Evolutionary conservation across 2,888 invertebrate genomes (phyloP), one percentile per base, ranked within the genome.

Genomic region (Pantelozetes paolii): DNA sequence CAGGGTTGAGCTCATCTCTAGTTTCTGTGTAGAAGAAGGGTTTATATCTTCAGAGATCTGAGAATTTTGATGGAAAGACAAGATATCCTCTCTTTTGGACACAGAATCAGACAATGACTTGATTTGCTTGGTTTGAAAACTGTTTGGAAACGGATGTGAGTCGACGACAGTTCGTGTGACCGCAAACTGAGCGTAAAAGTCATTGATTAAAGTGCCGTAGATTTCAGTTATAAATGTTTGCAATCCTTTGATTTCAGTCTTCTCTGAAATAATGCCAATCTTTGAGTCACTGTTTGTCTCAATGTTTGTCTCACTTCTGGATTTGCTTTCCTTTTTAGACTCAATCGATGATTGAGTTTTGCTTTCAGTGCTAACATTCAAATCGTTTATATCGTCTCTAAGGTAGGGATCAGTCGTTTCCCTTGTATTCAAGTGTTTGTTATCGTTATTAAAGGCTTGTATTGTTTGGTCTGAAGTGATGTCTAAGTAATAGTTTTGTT

Each of bases 201-300:
- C 76, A n/a, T 77, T 77, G 9, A 78, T 76, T 26, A 71, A 76
- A 2, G 78, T 78, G 15, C 78, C 78, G 64, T 77, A 76, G 20
- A 78, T 74, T 74, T 78, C 77, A 26, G 77, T 72, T 2, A 88
- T 86, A 72, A 73, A 23, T 32, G 73, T 73, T 32, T 73, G 73
- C 30, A 50, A 40, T 42, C 70, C 54, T 70, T 45, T 74, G 11
- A 54, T 32, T 45, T 71, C 70, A 18, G 28, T 71, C 3, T 23
- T 42, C 45, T 74, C 71, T 20, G 74, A 74, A 32, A 74, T 42
- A 23, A 74, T 32, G n/a, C 74, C 74, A 30, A 50, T 50, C n/a
- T 30, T 62, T 18, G 45, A 36, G 9, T 48, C 15, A 48, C 6
- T 48, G 3, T 48, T 54, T 54, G 6, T 9, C 8, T 54, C 6